phyloP scores from a whole-genome alignment of 2,888 invertebrate genomes.

The Hemaris fuciformis region DNA sequence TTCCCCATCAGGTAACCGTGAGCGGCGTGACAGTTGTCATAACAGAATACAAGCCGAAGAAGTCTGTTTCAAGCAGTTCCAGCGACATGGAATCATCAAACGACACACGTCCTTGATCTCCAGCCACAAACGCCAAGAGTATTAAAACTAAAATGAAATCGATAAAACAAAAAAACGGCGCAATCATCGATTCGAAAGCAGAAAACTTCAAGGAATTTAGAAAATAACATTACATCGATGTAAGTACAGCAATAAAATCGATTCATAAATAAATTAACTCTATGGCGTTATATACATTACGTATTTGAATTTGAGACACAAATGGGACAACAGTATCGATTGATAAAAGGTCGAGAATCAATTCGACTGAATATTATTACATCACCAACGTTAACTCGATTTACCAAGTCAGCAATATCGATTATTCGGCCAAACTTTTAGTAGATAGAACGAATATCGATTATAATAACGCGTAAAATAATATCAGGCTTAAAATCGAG shows the following conservation, averaged over 20 bases:
- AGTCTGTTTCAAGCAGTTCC: constrained; percentile 70
- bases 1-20: constrained; percentile 85
- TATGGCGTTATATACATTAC: too few species aligned
- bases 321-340: too few species aligned
- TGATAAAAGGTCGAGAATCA: too few species aligned
- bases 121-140: background rate
- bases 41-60: constrained; percentile 96
- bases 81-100: constrained; percentile 77
- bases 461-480: too few species aligned
- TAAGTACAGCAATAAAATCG: background rate
- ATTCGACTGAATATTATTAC: too few species aligned
- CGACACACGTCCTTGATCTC: constrained; percentile 71
- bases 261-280: background rate
- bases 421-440: too few species aligned
- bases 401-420: too few species aligned
- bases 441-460: too few species aligned
- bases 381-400: too few species aligned
- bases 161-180: background rate
- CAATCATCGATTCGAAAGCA: background rate
- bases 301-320: too few species aligned
- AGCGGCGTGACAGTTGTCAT: constrained; percentile 98
- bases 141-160: background rate
- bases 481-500: too few species aligned
- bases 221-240: background rate
- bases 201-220: too few species aligned